These are phyloP conservation scores for Cheilosia grossa DNA, from an alignment of 2,888 invertebrate species.

Conservation along the genomic window DNA sequence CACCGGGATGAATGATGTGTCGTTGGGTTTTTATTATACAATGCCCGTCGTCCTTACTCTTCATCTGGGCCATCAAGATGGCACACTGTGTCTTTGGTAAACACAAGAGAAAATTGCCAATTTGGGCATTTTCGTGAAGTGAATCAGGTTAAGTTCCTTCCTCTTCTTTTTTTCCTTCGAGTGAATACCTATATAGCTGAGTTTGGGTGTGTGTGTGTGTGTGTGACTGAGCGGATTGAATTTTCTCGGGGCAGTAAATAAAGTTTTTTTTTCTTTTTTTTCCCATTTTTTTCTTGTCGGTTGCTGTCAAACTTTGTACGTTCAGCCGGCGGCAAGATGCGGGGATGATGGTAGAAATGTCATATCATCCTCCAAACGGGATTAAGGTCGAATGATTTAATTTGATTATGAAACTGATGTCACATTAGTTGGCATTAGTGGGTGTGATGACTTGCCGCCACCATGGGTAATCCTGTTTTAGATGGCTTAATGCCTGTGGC, in stretches of 20 bases:
- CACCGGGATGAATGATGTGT: conserved; percentile 53
- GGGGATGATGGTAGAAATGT: not conserved
- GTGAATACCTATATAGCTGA: not conserved
- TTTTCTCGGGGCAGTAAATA: conserved; percentile 14
- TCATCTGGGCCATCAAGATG: not conserved
- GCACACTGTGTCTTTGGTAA: conserved; percentile 53
- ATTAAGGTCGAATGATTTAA: conserved; percentile 42
- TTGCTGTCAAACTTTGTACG: conserved; percentile 4
- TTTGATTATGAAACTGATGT: conserved; percentile 45
- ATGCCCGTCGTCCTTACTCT: not conserved
- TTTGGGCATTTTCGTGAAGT: conserved; percentile 61
- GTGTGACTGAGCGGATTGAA: conserved; percentile 37
- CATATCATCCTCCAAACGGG: conserved; percentile 22
- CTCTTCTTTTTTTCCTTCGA: not conserved
- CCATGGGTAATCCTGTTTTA: not conserved
- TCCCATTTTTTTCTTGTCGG: not conserved
- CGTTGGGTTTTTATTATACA: conserved; percentile 43
- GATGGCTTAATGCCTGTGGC: too few species aligned
- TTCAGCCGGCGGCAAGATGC: not conserved
- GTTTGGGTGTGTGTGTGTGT: not conserved
- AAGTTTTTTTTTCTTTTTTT: conserved; percentile 8
- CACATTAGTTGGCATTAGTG: conserved; percentile 19
- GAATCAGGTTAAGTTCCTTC: conserved; percentile 37
- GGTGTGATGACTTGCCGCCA: conserved; percentile 12
- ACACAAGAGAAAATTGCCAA: conserved; percentile 68